Base-by-base conservation (phyloP, 1,140 invertebrate species). In the Bombus turneri region DNA sequence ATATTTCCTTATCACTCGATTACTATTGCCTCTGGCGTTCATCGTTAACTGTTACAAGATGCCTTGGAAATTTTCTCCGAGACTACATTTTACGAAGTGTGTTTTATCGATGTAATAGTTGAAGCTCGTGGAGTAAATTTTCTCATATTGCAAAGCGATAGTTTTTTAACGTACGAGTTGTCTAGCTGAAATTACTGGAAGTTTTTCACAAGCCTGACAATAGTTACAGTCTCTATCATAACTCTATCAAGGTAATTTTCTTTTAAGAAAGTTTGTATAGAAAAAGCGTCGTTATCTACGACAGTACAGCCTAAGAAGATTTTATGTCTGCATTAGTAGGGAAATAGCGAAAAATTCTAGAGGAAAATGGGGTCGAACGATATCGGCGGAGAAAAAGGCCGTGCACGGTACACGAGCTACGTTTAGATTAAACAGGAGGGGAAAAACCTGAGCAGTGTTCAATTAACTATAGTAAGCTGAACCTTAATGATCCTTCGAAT, bases 401-500 rank as follows among this genome's bases (percentile, higher is more conserved):
- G 53, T 34, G 34, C 12, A 25, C 9, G 57, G 9, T 39, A 39
- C 1, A 41, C 15, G 25, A 64, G 37, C 37, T 18, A n/a, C 22
- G 80, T 37, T 75, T 75, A 43, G 72, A 83, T 41, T 73, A 64
- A 64, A 43, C 13, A 34, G 80, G 13, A 39, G n/a, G 15, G 47
- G 37, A 80, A 73, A 73, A 72, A 59, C 15, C 10, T 18, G 79
- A 53, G 79, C 59, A 4, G 66, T 68, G 34, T 39, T 83, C 81
- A 47, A 83, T 83, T 77, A 83, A 77, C 76, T 64, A 77, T n/a
- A 41, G 57, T 59, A 73, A 74, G 80, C 47, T 37, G n/a, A 43
- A 62, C n/a, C 31, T 66, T 82, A 82, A 82, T 66, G 81, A 82
- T 82, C 34, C 41, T 39, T 82, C 81, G 78, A 80, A 34, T 53